Base-by-base conservation (phyloP, 2,113 vertebrate species). In the Scophthalmus maximus region DNA sequence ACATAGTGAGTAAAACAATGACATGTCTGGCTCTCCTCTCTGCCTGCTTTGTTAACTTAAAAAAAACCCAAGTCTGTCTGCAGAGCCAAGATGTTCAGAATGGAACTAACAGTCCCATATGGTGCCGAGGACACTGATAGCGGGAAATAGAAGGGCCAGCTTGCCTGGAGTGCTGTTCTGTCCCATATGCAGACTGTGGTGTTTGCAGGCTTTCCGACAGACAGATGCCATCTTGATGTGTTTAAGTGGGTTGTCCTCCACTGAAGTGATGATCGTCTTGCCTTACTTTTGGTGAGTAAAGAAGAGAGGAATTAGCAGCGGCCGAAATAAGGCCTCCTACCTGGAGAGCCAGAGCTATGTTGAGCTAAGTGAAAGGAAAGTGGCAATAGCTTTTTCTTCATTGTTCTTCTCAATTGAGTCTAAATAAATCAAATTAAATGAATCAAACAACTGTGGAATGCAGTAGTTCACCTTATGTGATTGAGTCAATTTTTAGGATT, bases 71-170 rank as follows among this genome's bases (percentile, higher is more conserved):
- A 27, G 5, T 27, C 34, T 64, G 60, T 77, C 63, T 78, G 44
- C 42, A 60, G 52, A 78, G 81, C 49, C 74, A 76, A 76, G 73
- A 78, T 66, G 64, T 78, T 71, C 74, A 73, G 49, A 72, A 73
- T 76, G 67, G 57, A 89, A 79, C 60, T 58, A 69, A 73, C 50
- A 40, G 81, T 76, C 83, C 87, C 92, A 92, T 92, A 92, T 92
- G 90, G 87, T 68, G 72, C 50, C 1, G 47, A 88, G 79, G 64
- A 87, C 66, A 80, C 30, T 76, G 64, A 82, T 83, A 27, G 76
- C 62, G 87, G 47, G 66, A 87, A 84, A 84, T 32, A 66, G 73
- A 77, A 60, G 49, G 29, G 79, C 60, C 82, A 86, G 78, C 71
- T 60, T 83, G 83, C 56, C 71, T 72, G 73, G 64, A 79, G 73